Base-by-base conservation (phyloP, 1,140 invertebrate species). In the Trichogramma pretiosum region DNA sequence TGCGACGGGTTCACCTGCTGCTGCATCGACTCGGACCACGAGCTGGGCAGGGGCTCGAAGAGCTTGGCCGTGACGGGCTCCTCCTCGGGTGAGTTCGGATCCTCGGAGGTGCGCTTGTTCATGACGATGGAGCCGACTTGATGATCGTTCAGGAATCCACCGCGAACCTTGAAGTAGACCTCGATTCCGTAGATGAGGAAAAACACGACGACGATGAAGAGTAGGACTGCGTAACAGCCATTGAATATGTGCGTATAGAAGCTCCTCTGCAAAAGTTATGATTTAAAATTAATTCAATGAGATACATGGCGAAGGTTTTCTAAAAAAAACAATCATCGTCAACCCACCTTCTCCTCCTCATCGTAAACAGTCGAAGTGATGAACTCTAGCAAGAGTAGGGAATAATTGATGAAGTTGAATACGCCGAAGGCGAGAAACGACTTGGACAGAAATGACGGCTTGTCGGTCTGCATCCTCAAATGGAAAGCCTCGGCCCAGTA, bases 401-500 rank as follows among this genome's bases (percentile, higher is more conserved):
- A 87, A 71, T 92, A 95, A 34, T 81, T 85, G 57, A 95, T 83
- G 41, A 93, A 72, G 67, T 94, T 95, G 69, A 94, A 94, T 2
- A 86, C 81, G 14, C 89, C 77, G 63, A 95, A 95, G 19, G 85
- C 91, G n/a, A 93, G 73, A 63, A 91, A 89, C 26, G 89, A 92
- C 74, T 95, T 96, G 30, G 88, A 90, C 21, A 96, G 76, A 68
- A 96, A 94, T 63, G 87, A 81, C 26, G 87, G 87, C 50, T 83
- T 83, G 60, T 93, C 88, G 77, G 83, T 89, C 34, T 82, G 79
- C 48, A 92, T 83, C 56, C 80, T 80, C n/a, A 94, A 69, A 67
- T 96, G 92, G 72, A 95, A 93, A 24, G 91, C 89, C 80, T 95
- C 91, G 36, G 90, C 90, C 91, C 91, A 94, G 66, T 93, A 91